Evolutionary conservation across 2,888 invertebrate species (phyloP).

Genomic region (Lysandra bellargus): DNA sequence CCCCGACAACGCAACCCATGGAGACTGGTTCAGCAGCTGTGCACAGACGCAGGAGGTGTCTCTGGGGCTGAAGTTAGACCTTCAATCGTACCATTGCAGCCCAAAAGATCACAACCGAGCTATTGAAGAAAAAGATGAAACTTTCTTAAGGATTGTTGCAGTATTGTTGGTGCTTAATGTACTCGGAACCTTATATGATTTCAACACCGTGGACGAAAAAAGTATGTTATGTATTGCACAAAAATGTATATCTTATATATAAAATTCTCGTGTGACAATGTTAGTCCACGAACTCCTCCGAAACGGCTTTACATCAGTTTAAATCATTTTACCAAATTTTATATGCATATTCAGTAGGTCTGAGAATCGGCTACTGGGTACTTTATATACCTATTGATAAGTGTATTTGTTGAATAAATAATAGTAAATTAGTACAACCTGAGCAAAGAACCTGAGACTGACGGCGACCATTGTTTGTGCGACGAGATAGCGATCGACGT

Average conservation of each 20-base stretch:
- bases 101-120: slow-evolving; percentile 41
- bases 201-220: not conserved
- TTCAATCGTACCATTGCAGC: slow-evolving; percentile 50
- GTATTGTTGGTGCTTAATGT: slow-evolving; percentile 48
- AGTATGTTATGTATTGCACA: not conserved
- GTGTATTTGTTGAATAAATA: too few species aligned
- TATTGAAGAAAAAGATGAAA: slow-evolving; percentile 41
- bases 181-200: slow-evolving; percentile 55
- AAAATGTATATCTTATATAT: not conserved
- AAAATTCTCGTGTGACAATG: too few species aligned
- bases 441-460: too few species aligned
- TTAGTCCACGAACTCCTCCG: too few species aligned
- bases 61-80: slow-evolving; percentile 42
- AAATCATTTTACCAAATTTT: too few species aligned
- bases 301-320: too few species aligned
- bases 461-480: too few species aligned
- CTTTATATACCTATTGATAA: too few species aligned
- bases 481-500: too few species aligned
- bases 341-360: too few species aligned
- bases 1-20: slow-evolving; percentile 46
- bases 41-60: slow-evolving; percentile 15
- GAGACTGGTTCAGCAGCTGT: slow-evolving; percentile 57
- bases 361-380: too few species aligned
- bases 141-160: slow-evolving; percentile 46
- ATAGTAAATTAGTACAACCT: too few species aligned